Evolutionary conservation across 1,140 invertebrate species (phyloP).

Genomic region (Amphibalanus amphitrite): DNA sequence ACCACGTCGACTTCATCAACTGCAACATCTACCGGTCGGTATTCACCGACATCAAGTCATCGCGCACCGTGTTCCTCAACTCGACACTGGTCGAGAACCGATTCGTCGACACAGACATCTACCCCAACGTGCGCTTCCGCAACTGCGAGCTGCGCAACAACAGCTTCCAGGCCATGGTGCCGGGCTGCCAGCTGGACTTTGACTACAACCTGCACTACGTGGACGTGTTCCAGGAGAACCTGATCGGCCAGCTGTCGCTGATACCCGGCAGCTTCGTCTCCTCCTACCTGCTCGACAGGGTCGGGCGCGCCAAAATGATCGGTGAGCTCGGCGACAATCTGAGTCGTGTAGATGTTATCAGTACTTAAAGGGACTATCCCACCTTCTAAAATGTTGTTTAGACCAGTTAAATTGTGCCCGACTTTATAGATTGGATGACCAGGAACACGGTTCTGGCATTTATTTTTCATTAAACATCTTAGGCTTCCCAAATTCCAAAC

Average conservation of each 20-base stretch:
- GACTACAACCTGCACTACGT: constrained; percentile 24
- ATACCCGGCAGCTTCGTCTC: constrained; percentile 33
- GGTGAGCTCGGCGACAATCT: too few species aligned
- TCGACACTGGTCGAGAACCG: constrained; percentile 18
- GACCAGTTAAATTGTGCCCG: too few species aligned
- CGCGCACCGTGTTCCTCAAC: constrained; percentile 22
- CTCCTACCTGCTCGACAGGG: constrained; percentile 29
- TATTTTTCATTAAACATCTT: too few species aligned
- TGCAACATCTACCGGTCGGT: constrained; percentile 20
- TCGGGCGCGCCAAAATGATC: constrained; percentile 31
- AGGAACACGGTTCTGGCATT: too few species aligned
- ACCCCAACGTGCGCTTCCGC: constrained; percentile 21
- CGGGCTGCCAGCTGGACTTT: constrained; percentile 23
- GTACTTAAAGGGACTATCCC: too few species aligned
- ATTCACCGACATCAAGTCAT: constrained; percentile 22
- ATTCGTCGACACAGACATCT: constrained; percentile 25
- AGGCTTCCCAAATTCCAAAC: too few species aligned
- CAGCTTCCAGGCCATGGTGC: constrained; percentile 18
- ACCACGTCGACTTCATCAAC: constrained; percentile 22
- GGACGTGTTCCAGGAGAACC: constrained; percentile 23
- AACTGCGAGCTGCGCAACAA: constrained; percentile 21
- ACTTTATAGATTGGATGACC: too few species aligned
- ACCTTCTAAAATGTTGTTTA: too few species aligned
- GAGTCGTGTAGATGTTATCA: too few species aligned
- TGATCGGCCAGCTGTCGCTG: constrained; percentile 24